Conservation (phyloP, 2,888 invertebrate species). For the Subacronicta megacephala region DNA sequence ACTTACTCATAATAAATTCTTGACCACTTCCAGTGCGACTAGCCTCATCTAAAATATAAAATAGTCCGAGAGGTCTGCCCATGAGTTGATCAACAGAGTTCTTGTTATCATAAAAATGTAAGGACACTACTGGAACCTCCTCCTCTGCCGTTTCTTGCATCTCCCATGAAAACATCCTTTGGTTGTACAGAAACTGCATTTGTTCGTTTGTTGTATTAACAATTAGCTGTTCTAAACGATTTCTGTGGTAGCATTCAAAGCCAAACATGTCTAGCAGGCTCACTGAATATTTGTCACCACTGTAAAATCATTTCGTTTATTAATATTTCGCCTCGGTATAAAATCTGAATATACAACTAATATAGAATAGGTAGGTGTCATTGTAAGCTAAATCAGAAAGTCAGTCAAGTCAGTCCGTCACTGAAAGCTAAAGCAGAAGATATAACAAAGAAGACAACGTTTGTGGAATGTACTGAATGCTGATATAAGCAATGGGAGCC, state of each 20-base stretch:
- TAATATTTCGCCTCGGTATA: conserved; percentile 3
- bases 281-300: conserved; percentile 95
- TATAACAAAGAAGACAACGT: too few relatives aligned
- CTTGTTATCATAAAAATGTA: conserved; percentile 96
- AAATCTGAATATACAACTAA: not conserved
- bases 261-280: conserved; percentile 97
- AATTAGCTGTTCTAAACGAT: conserved; percentile 96
- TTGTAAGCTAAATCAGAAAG: too few relatives aligned
- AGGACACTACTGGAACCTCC: conserved; percentile 91
- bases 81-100: conserved; percentile 96
- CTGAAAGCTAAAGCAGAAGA: too few relatives aligned
- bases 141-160: conserved; percentile 95
- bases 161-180: conserved; percentile 97
- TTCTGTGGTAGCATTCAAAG: conserved; percentile 96
- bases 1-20: conserved; percentile 92
- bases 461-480: too few relatives aligned
- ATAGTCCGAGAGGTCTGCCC: conserved; percentile 94
- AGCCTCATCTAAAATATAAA: conserved; percentile 96
- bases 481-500: too few relatives aligned
- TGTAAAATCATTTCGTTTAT: conserved; percentile 77
- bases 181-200: conserved; percentile 97
- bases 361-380: too few relatives aligned
- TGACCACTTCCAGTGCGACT: conserved; percentile 93
- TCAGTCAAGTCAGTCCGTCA: too few relatives aligned
- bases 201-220: conserved; percentile 98